A percentile compares a stretch with the other conserved stretches of the same genome.
Conservation (phyloP, 2,113 vertebrate genomes). For the Meles meles region DNA sequence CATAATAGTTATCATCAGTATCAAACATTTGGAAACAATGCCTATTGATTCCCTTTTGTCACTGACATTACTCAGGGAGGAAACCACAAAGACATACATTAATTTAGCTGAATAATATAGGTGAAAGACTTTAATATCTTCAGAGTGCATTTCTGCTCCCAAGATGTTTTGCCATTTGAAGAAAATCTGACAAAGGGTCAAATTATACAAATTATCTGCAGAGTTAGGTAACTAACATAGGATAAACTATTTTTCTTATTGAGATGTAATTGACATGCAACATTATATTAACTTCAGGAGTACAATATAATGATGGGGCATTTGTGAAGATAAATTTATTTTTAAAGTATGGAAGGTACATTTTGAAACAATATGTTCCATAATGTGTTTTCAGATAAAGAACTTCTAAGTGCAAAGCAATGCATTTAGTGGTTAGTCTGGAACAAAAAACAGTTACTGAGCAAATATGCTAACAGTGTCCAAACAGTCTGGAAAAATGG, state of each 20-base stretch:
- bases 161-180: neutral
- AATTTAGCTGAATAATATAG: neutral
- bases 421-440: neutral
- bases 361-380: neutral
- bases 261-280: neutral
- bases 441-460: neutral
- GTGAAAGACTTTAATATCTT: slow-evolving; percentile 20
- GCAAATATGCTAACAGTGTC: neutral
- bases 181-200: slow-evolving; percentile 6
- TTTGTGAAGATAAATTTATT: neutral
- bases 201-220: neutral
- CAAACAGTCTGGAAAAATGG: neutral
- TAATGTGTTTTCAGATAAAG: neutral
- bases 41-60: neutral
- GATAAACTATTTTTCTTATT: neutral
- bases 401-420: neutral
- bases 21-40: slow-evolving; percentile 46
- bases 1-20: slow-evolving; percentile 9
- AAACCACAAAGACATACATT: neutral
- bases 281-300: neutral
- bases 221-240: neutral
- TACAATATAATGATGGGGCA: neutral
- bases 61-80: neutral
- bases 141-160: neutral
- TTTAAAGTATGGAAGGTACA: neutral